Evolutionary conservation across 2,797 vertebrate genomes (phyloP), one percentile per base, ranked within the genome.

Genomic region (Crotalus adamanteus): DNA sequence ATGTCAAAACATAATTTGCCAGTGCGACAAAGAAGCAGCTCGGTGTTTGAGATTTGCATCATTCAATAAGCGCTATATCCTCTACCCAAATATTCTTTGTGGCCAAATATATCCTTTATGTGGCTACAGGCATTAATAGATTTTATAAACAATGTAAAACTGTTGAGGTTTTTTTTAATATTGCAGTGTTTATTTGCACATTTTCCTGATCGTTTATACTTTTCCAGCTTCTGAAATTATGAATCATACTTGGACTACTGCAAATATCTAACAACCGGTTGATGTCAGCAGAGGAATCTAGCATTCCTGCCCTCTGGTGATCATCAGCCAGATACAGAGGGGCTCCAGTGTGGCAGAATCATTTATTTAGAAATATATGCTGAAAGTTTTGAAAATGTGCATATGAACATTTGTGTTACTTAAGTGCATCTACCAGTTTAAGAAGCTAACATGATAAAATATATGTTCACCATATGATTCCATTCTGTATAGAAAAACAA

Each of bases 81-180:
- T 98, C 2, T 99, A 98, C 98, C 98, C 98, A 28, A 96, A 99
- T 94, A 98, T 98, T 90, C 89, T 99, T 59, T 99, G 98, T 87
- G 98, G 98, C 78, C n/a, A 91, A 13, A 95, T 95, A 1, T 96
- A 98, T 22, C 98, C 98, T 31, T 98, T 95, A 31, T 99, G 98
- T 87, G 95, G 96, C 61, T 96, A 96, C 53, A 61, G 20, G 12
- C 14, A 85, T 28, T 61, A 37, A 83, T 73, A 60, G 85, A 8
- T 83, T 28, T 93, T 57, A 92, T 47, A 93, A 92, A 22, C 73
- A 42, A 47, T 83, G 42, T 5, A 90, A 96, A 53, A 93, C 3
- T 12, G 47, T 85, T 51, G 3, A 56, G 89, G 87, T 92, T 91
- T 7, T 0, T 90, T 89, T 91, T 57, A 92, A 91, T 53, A 55